Conservation (phyloP, 2,113 vertebrate genomes). For the Orientallactaga bullata region DNA sequence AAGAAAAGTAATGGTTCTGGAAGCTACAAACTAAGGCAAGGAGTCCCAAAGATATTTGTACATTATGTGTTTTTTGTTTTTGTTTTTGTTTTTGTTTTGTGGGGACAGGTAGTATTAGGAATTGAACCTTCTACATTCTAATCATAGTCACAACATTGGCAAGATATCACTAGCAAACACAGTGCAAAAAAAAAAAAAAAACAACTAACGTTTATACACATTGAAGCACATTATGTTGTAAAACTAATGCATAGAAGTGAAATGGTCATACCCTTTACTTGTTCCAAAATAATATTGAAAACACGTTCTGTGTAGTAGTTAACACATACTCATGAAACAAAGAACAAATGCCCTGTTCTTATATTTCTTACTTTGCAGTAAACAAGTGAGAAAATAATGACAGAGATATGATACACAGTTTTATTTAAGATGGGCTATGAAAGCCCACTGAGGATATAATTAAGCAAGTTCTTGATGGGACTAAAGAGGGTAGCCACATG, state of each 20-base stretch:
- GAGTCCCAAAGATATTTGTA: background rate
- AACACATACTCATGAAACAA: background rate
- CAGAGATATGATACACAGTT: background rate
- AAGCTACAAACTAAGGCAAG: background rate
- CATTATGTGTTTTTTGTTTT: too few species aligned
- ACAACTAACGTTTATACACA: background rate
- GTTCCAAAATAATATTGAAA: background rate
- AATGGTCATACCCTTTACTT: background rate
- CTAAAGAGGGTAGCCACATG: fast-evolving
- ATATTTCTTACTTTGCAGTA: background rate
- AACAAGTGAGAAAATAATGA: background rate
- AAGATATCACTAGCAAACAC: background rate
- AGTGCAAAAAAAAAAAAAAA: too few species aligned
- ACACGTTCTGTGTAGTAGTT: background rate
- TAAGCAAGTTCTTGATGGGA: background rate
- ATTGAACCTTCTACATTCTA: background rate
- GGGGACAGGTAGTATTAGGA: too few species aligned
- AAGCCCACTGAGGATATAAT: background rate
- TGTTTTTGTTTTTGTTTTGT: too few species aligned
- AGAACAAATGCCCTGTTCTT: background rate
- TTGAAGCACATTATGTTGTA: background rate
- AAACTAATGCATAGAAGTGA: background rate
- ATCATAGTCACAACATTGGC: background rate
- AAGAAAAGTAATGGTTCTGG: background rate
- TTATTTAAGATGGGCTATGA: background rate